These are phyloP conservation scores for Thalassoma bifasciatum DNA, from an alignment of 2,113 vertebrate species.

Conservation along the genomic window DNA sequence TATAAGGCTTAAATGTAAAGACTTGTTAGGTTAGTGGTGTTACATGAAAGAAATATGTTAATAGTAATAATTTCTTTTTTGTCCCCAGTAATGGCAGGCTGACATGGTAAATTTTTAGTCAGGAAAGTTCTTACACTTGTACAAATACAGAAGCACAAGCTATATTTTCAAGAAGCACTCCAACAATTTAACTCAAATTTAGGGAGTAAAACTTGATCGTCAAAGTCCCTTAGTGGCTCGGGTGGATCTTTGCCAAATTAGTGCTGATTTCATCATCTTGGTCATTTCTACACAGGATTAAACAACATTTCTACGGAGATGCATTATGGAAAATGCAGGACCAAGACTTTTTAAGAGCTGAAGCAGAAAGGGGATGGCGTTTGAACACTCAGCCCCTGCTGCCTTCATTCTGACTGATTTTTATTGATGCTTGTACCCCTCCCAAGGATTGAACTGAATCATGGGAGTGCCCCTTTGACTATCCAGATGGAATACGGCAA, in stretches of 20 bases:
- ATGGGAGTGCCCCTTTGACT: constrained; percentile 49
- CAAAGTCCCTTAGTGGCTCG: constrained; percentile 6
- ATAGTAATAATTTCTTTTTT: constrained; percentile 45
- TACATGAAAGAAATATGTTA: constrained; percentile 23
- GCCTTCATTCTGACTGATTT: constrained; percentile 1
- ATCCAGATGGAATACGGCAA: constrained; percentile 29
- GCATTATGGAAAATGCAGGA: constrained; percentile 25
- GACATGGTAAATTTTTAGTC: constrained; percentile 24
- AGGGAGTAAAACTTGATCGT: background rate
- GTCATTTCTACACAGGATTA: background rate
- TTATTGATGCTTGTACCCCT: constrained; percentile 16
- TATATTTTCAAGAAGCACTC: constrained; percentile 36
- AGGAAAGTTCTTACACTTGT: background rate
- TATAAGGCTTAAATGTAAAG: constrained; percentile 23
- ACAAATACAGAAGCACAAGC: background rate
- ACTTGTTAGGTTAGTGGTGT: constrained; percentile 38
- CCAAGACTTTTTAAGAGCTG: background rate
- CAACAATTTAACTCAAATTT: background rate
- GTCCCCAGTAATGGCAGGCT: constrained; percentile 51
- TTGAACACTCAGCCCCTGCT: background rate
- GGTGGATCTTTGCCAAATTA: background rate
- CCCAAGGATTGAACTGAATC: constrained; percentile 17
- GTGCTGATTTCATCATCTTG: background rate
- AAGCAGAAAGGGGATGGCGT: background rate
- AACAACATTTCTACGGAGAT: background rate